Conservation (phyloP, 2,888 invertebrate species). For the Drosophila neonasuta region DNA sequence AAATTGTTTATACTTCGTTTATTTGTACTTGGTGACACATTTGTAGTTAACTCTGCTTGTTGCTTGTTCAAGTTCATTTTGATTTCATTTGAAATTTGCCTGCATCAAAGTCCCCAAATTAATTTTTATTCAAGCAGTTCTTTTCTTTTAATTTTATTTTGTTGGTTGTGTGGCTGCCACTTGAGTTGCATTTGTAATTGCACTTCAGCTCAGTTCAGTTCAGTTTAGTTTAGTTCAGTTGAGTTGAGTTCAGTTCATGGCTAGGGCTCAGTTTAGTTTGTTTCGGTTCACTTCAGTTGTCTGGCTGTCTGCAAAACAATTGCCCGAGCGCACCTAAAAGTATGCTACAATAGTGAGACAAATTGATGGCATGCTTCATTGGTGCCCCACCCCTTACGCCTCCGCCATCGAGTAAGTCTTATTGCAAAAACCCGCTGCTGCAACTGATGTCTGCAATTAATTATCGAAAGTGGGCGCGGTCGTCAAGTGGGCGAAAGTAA, state of each 20-base stretch:
- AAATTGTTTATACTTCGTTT: too few species aligned
- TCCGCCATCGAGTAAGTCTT: too few species aligned
- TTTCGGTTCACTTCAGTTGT: conserved; percentile 17
- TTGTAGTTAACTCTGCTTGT: too few species aligned
- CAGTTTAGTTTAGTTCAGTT: conserved; percentile 30
- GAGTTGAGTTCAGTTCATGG: conserved; percentile 12
- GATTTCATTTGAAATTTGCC: conserved; percentile 44
- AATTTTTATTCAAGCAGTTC: conserved; percentile 11
- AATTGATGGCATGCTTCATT: conserved; percentile 78
- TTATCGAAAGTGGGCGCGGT: conserved; percentile 81
- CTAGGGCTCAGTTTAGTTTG: conserved; percentile 12
- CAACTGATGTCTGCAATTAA: conserved; percentile 82
- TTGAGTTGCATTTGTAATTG: conserved; percentile 78
- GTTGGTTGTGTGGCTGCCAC: conserved; percentile 44
- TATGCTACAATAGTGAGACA: conserved; percentile 68
- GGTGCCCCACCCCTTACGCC: conserved; percentile 13
- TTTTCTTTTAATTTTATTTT: conserved; percentile 17
- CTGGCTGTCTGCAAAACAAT: conserved; percentile 66
- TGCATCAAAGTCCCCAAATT: conserved; percentile 29
- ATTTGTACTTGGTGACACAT: too few species aligned
- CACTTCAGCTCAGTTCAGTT: conserved; percentile 63
- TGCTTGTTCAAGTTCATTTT: neutral
- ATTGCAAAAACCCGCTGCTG: conserved; percentile 47
- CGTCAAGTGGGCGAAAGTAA: conserved; percentile 73
- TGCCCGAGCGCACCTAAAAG: conserved; percentile 58